Conservation (phyloP, 2,113 vertebrate species). For the Baryphthengus martii region DNA sequence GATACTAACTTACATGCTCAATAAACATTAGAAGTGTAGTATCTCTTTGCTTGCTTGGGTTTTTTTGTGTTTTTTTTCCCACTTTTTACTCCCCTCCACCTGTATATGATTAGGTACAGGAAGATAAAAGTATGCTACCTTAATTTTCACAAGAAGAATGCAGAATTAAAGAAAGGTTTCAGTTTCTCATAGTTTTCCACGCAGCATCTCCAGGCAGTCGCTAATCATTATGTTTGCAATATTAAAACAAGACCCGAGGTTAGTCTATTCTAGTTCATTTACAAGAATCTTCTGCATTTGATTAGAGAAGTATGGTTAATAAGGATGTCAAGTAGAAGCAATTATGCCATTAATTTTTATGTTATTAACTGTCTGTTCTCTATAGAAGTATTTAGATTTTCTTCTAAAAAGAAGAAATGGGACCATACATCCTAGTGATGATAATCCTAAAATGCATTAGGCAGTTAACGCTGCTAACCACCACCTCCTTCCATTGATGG, state of each 20-base stretch:
- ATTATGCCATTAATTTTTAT: not conserved
- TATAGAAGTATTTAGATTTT: not conserved
- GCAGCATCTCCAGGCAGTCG: constrained; percentile 33
- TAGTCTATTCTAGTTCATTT: constrained; percentile 65
- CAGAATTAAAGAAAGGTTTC: constrained; percentile 61
- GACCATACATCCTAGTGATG: not conserved
- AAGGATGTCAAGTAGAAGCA: constrained; percentile 11
- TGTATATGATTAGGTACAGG: constrained; percentile 59
- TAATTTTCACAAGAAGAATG: constrained; percentile 49
- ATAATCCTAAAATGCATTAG: not conserved
- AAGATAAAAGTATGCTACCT: constrained; percentile 34
- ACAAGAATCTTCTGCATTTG: constrained; percentile 68
- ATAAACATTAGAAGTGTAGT: not conserved
- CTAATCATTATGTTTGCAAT: constrained; percentile 69
- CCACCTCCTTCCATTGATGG: not conserved
- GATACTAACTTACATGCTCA: not conserved
- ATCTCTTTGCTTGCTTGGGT: not conserved
- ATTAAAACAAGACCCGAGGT: constrained; percentile 66
- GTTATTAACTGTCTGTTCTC: not conserved
- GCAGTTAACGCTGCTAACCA: not conserved
- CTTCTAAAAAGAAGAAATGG: not conserved
- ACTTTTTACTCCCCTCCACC: constrained; percentile 24
- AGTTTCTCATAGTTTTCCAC: constrained; percentile 21
- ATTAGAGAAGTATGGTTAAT: constrained; percentile 66
- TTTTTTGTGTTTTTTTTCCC: not conserved